phyloP scores from a whole-genome alignment of 2,888 invertebrate genomes.

The Sphecodes monilicornis region DNA sequence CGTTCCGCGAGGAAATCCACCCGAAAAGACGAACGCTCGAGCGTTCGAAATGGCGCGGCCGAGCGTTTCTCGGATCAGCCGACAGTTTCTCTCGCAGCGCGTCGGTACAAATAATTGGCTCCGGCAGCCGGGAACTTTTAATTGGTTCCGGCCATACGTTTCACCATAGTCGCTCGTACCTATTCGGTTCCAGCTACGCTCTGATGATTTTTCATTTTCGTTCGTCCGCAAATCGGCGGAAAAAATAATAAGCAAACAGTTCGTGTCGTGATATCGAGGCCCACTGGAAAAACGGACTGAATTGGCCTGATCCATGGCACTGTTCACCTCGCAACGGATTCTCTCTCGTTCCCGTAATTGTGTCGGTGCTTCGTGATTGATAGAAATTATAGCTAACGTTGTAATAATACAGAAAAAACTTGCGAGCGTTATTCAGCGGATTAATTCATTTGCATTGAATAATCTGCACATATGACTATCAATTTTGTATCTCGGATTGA shows the following conservation, averaged over 20 bases:
- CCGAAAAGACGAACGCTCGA: constrained; percentile 34
- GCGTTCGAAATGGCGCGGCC: background rate
- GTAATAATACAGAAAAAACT: constrained; percentile 51
- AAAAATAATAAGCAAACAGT: constrained; percentile 60
- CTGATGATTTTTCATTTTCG: constrained; percentile 64
- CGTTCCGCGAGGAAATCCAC: constrained; percentile 29
- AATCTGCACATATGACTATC: too few relatives aligned
- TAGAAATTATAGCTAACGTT: constrained; percentile 60
- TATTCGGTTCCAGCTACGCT: constrained; percentile 30
- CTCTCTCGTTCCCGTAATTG: constrained; percentile 47
- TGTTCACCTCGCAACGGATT: constrained; percentile 2
- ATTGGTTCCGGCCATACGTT: constrained; percentile 64
- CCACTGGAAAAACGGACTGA: background rate
- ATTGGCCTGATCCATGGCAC: background rate
- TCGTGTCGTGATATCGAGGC: constrained; percentile 42
- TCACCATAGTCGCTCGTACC: constrained; percentile 13
- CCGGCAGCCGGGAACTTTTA: constrained; percentile 67
- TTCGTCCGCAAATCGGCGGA: constrained; percentile 57
- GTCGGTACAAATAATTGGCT: constrained; percentile 67
- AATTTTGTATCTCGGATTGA: too few relatives aligned
- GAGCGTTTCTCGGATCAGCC: background rate
- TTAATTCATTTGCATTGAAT: constrained; percentile 30
- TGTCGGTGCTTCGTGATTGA: constrained; percentile 56
- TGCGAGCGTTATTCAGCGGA: constrained; percentile 50
- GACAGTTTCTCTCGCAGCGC: constrained; percentile 30